Evolutionary conservation across 2,888 invertebrate genomes (phyloP), one percentile per base, ranked within the genome.

Genomic region (Nomada hirtipes): DNA sequence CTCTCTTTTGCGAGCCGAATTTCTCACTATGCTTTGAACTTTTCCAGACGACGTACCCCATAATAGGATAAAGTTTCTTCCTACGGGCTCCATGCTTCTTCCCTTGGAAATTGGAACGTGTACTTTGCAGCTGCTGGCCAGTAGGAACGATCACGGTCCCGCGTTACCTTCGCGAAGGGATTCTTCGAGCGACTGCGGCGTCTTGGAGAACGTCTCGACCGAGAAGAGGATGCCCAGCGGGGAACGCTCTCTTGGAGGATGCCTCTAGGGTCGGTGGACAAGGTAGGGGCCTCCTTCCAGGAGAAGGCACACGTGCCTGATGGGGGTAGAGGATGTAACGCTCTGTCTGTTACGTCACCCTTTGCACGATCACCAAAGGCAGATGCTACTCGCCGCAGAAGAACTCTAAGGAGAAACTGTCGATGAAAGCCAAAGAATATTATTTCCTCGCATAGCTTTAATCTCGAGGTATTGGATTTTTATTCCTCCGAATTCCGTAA

Each of bases 111-210:
- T 57, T 57, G n/a, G 65, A 36, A 36, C 7, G 7, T 36, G 36
- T 36, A 18, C n/a, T 44, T 55, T 67, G 36, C 9, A 20, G 29
- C 50, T 13, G 42, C 13, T 72, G 36, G 7, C 29, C 60, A 18
- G 64, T n/a, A 36, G 44, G 55, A 53, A 57, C 44, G 74, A 44
- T 71, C 29, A 63, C 80, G 71, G 77, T 83, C 69, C 23, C 57
- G 79, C 71, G 80, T 86, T 86, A 91, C 92, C 91, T 90, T 90
- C 91, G 88, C 89, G 89, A 88, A 88, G 88, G 88, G 88, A 89
- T 88, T 91, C 91, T 89, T 88, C 81, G 90, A 92, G 90, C 91
- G 92, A 93, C 92, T 91, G 92, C 89, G 89, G 83, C 42, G 47
- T 79, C 71, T 79, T 72, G 86, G 86, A 85, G 91, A 91, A 86